Evolutionary conservation across 2,797 vertebrate genomes (phyloP), one percentile per base, ranked within the genome.

Genomic region (Sebastes trivittatus): DNA sequence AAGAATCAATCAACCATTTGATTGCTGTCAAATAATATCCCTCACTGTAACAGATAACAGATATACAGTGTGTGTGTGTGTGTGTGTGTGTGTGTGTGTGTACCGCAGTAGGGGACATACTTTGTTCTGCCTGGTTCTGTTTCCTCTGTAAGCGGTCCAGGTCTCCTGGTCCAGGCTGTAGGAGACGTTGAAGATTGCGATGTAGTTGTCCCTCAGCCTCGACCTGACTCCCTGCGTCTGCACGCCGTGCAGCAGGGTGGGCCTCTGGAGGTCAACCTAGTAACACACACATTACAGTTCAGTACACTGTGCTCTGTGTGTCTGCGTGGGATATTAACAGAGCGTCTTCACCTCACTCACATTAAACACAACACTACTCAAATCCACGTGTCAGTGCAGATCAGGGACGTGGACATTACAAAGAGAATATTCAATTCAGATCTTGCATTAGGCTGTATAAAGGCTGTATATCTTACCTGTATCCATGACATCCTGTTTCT

Each of bases 161-260:
- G 82, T 95, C 38, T 93, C 88, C 68, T 95, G 93, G 84, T 99
- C 97, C 7, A 96, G 89, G 88, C 98, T 99, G 88, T 99, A 98
- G 89, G 96, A 97, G 81, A 99, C 79, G 55, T 85, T 93, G 80
- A 97, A 99, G 78, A 95, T 89, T 56, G 96, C 93, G 63, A 97
- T 85, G 81, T 96, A 99, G 78, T 96, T 91, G 80, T 97, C 96
- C 69, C 93, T 96, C 60, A 99, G 92, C 79, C 83, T 87, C 1
- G 91, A 83, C 5, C 92, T 94, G 7, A 97, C 98, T 20, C 98
- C 98, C 91, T 99, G 98, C 0, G 98, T 99, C 88, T 96, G 91
- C 80, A 99, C 94, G 55, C 96, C 93, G 0, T 98, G 98, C 81
- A 99, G 84, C 83, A 99, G 91, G 86, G 89, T 97, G 13, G 96